phyloP scores from a whole-genome alignment of 2,888 invertebrate species.

The Eupeodes luniger region DNA sequence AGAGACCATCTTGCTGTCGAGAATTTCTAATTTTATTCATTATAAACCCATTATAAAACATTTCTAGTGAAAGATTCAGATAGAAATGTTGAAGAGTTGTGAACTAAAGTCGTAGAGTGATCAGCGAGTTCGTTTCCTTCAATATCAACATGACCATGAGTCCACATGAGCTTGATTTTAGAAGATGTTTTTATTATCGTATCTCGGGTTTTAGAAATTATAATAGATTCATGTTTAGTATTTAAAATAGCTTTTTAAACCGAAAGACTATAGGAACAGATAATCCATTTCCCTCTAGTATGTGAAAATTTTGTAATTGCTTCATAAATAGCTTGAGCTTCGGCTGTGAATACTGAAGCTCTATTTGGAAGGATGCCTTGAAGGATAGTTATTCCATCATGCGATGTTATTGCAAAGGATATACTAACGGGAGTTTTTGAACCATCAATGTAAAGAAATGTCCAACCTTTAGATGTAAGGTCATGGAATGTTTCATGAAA shows the following conservation, averaged over 20 bases:
- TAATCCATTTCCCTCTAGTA: constrained; percentile 19
- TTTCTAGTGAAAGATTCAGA: too few species aligned
- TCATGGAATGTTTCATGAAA: not conserved
- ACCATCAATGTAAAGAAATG: not conserved
- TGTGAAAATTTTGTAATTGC: not conserved
- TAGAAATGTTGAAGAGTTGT: too few species aligned
- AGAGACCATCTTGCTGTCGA: too few species aligned
- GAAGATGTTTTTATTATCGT: too few species aligned
- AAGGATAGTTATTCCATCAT: too few species aligned
- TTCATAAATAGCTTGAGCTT: constrained; percentile 16
- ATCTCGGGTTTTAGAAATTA: too few species aligned
- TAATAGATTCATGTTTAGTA: not conserved
- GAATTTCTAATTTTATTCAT: too few species aligned
- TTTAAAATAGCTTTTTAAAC: constrained; percentile 25
- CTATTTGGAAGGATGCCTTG: constrained; percentile 12
- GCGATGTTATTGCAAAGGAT: constrained; percentile 19
- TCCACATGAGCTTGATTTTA: too few species aligned
- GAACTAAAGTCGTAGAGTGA: too few species aligned
- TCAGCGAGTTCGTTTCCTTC: too few species aligned
- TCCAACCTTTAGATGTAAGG: not conserved
- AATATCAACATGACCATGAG: too few species aligned
- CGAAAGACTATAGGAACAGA: constrained; percentile 18
- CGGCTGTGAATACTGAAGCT: constrained; percentile 13
- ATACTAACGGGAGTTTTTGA: not conserved
- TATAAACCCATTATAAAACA: too few species aligned